Conservation (phyloP, 2,797 vertebrate species). For the Podarcis siculus region DNA sequence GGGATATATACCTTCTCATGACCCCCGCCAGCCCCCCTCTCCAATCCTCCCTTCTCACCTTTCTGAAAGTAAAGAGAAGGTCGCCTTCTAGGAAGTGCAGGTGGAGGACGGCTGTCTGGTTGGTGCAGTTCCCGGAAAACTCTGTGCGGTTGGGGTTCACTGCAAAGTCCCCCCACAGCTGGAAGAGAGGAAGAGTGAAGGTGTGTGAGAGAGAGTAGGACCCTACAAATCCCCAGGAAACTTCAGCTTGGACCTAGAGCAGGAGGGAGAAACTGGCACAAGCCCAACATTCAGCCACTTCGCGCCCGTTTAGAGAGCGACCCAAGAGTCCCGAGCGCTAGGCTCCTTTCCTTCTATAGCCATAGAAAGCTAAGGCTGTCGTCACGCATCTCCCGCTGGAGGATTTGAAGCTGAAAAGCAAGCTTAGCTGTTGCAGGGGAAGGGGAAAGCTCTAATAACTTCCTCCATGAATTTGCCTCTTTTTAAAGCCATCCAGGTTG, state of each 20-base stretch:
- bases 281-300: not conserved
- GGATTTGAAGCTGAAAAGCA: too few species aligned
- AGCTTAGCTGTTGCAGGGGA: too few species aligned
- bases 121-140: not conserved
- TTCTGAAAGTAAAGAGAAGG: constrained; percentile 8
- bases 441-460: too few species aligned
- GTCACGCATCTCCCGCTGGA: too few species aligned
- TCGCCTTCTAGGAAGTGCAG: constrained; percentile 2
- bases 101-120: not conserved
- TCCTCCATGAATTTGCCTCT: too few species aligned
- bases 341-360: too few species aligned
- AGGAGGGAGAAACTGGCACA: not conserved
- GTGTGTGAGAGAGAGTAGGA: too few species aligned
- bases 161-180: not conserved
- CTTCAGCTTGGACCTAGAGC: not conserved
- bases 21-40: not conserved
- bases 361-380: too few species aligned
- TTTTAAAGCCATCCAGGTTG: too few species aligned
- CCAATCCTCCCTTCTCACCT: not conserved
- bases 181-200: not conserved
- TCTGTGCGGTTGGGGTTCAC: not conserved
- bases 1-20: too few species aligned
- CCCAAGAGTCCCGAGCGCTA: not conserved
- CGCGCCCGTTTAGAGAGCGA: too few species aligned
- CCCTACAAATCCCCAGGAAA: too few species aligned